These are phyloP conservation scores for Drosophila incognita DNA, from an alignment of 2,888 invertebrate species.

Conservation along the genomic window DNA sequence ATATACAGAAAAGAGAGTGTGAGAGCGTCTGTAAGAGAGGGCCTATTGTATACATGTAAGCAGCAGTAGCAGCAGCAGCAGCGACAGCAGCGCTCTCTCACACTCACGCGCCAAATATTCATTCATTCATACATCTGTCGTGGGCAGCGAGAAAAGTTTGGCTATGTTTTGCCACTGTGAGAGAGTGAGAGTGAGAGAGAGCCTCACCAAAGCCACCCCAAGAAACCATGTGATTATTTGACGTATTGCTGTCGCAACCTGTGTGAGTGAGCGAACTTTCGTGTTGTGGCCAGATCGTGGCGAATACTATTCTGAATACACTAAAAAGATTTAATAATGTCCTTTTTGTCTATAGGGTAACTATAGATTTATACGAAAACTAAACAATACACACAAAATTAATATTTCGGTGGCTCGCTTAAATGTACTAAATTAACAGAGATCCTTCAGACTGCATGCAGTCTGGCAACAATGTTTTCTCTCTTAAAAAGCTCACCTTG, in stretches of 20 bases:
- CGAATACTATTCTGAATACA: background rate
- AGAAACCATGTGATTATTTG: constrained; percentile 63
- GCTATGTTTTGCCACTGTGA: constrained; percentile 21
- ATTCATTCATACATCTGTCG: constrained; percentile 62
- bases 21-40: constrained; percentile 41
- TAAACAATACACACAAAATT: background rate
- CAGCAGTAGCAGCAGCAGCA: constrained; percentile 12
- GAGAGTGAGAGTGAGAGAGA: constrained; percentile 19
- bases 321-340: background rate
- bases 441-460: constrained; percentile 31
- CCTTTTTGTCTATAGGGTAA: background rate
- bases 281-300: constrained; percentile 33
- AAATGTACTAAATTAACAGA: background rate
- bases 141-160: constrained; percentile 41
- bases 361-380: background rate
- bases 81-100: constrained; percentile 38
- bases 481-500: constrained; percentile 40
- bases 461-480: constrained; percentile 41
- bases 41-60: constrained; percentile 45
- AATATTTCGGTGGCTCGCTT: background rate
- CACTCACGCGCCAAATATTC: constrained; percentile 52
- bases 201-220: constrained; percentile 57
- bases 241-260: constrained; percentile 54
- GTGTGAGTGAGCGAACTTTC: constrained; percentile 44
- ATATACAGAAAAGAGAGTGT: constrained; percentile 28